Evolutionary conservation across 2,888 invertebrate genomes (phyloP).

Genomic region (Drosophila multiciliata): DNA sequence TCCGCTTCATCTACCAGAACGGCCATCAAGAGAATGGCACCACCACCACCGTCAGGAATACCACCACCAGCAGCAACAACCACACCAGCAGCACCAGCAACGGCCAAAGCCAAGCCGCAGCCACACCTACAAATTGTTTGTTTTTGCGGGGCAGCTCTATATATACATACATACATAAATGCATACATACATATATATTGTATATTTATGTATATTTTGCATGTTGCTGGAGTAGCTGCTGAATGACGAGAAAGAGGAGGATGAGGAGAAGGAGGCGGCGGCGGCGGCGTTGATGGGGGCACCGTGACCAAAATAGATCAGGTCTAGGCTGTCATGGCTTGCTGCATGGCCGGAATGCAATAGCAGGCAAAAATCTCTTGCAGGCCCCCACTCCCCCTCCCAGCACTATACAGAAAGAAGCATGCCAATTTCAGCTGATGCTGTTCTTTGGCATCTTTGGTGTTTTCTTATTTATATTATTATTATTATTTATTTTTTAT

Average conservation of each 20-base stretch:
- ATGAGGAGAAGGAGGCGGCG: conserved; percentile 14
- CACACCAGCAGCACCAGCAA: conserved; percentile 15
- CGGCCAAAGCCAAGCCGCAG: conserved; percentile 46
- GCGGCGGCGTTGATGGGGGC: conserved; percentile 15
- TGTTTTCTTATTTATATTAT: conserved; percentile 10
- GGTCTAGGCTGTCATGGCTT: conserved; percentile 82
- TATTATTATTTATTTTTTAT: background rate
- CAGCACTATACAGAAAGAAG: conserved; percentile 16
- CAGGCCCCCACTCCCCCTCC: background rate
- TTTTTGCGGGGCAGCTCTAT: conserved; percentile 34
- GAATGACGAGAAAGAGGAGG: conserved; percentile 2
- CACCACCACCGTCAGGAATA: conserved; percentile 28
- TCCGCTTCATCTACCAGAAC: conserved; percentile 83
- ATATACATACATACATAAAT: conserved; percentile 2
- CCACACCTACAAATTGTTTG: conserved; percentile 81
- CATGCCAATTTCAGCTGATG: conserved; percentile 63
- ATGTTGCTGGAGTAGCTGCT: conserved; percentile 46
- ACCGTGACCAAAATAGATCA: conserved; percentile 78
- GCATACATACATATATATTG: conserved; percentile 3
- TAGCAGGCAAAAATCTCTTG: conserved; percentile 47
- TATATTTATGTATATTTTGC: conserved; percentile 59
- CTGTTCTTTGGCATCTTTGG: conserved; percentile 45
- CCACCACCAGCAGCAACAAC: conserved; percentile 8
- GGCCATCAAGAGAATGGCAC: conserved; percentile 70
- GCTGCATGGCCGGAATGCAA: conserved; percentile 75